phyloP scores from a whole-genome alignment of 2,888 invertebrate genomes.

The Agrenia bidenticulata region DNA sequence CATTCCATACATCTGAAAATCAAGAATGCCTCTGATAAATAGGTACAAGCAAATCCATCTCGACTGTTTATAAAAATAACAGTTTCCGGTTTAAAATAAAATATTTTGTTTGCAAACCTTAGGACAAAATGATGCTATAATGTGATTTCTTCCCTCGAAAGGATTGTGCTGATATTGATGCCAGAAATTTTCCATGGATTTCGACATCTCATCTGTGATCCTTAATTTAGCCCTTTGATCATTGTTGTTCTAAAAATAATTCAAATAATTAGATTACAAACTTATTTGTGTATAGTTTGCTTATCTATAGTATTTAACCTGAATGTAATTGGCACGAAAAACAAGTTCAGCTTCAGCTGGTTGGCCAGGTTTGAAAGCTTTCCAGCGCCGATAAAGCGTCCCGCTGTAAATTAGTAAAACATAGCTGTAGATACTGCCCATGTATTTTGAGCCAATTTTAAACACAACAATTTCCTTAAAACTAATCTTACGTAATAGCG shows the following conservation, averaged over 20 bases:
- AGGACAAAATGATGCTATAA: conserved; percentile 79
- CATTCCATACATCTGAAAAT: conserved; percentile 76
- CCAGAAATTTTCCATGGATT: conserved; percentile 75
- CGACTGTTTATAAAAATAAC: too few species aligned
- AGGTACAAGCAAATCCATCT: too few species aligned
- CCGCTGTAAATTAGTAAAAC: conserved; percentile 64
- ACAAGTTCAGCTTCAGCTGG: conserved; percentile 71
- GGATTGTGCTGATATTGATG: conserved; percentile 64
- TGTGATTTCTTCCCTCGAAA: conserved; percentile 72
- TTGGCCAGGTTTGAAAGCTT: conserved; percentile 62
- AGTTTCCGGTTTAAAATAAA: too few species aligned
- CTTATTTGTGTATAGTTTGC: background rate
- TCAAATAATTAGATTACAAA: background rate
- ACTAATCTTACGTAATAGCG: conserved; percentile 68
- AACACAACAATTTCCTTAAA: too few species aligned
- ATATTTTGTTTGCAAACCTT: conserved; percentile 60
- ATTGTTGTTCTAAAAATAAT: conserved; percentile 61
- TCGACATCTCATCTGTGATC: conserved; percentile 66
- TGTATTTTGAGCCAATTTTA: too few species aligned
- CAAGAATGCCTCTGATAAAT: background rate
- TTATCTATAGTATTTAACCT: conserved; percentile 53
- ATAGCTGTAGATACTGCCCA: background rate
- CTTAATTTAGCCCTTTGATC: conserved; percentile 59
- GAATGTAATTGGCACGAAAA: conserved; percentile 70
- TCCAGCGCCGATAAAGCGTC: conserved; percentile 73